Base-by-base conservation (phyloP, 2,113 vertebrate species). In the Poeciliopsis prolifica region DNA sequence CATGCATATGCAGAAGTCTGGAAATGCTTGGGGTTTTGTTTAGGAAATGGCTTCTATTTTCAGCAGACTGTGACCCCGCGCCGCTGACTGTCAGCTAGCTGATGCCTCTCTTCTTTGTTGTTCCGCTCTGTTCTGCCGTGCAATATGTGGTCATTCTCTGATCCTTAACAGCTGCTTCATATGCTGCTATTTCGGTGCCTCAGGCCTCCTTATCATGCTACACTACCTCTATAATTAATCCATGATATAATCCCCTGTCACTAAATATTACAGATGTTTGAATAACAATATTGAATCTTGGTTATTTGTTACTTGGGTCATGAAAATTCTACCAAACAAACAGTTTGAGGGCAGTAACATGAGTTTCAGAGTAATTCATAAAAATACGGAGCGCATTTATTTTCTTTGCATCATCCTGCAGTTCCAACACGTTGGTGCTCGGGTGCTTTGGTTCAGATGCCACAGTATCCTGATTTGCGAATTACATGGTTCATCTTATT, bases 31-130 rank as follows among this genome's bases (percentile, higher is more conserved):
- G 71, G 83, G 78, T 67, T 37, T 76, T 85, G 77, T 91, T 90
- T 83, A 70, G 85, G 67, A 88, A 88, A 86, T 82, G 83, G 71
- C 3, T 87, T 91, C 88, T 91, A 91, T 91, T 90, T 84, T 86
- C 15, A 88, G 92, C 82, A 68, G 81, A 75, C 29, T 68, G 83
- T 87, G 87, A 91, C 92, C 92, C 89, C 87, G 79, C 71, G 84
- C 65, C 83, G 86, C 76, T 83, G 74, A 87, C 88, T 90, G 88
- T 86, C 86, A 87, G 68, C 78, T 31, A 78, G 81, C 83, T 84
- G 88, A 88, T 72, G 83, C 79, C 70, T 83, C 72, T 84, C 73
- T 30, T 82, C 79, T 80, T 68, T 76, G 78, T 77, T 85, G 78
- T 77, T 85, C 77, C 61, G 77, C 69, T 85, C 85, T 70, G 67